Conservation (phyloP, 2,113 vertebrate species). For the zebrafish (Danio rerio) region DNA sequence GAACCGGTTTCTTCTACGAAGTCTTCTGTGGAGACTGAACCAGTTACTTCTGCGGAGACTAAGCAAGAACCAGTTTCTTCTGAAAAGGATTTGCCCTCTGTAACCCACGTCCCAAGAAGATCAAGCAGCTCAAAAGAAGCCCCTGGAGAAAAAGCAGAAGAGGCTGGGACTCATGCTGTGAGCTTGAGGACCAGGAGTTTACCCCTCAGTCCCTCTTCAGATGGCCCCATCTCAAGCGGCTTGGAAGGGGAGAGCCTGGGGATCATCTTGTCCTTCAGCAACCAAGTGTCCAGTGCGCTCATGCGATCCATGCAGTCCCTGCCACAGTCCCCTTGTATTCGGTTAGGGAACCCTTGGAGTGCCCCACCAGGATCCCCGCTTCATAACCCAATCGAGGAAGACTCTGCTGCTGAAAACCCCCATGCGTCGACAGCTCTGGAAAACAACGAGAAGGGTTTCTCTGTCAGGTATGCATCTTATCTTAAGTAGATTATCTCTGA, state of each 20-base stretch:
- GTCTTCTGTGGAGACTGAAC: too few relatives aligned
- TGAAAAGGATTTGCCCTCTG: neutral
- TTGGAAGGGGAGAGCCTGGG: slow-evolving; percentile 71
- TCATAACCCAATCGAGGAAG: slow-evolving; percentile 61
- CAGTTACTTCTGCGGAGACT: neutral
- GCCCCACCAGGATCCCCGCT: slow-evolving; percentile 47
- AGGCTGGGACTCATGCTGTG: slow-evolving; percentile 59
- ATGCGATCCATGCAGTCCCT: slow-evolving; percentile 87
- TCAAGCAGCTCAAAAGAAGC: slow-evolving; percentile 53
- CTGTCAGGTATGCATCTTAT: slow-evolving; percentile 83
- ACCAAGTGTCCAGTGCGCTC: slow-evolving; percentile 87
- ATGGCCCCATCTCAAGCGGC: slow-evolving; percentile 53
- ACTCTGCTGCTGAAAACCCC: slow-evolving; percentile 41
- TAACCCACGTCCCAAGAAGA: slow-evolving; percentile 33
- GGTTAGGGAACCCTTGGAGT: slow-evolving; percentile 58
- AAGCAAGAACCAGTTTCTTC: slow-evolving; percentile 49
- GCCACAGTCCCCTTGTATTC: slow-evolving; percentile 65
- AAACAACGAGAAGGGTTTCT: slow-evolving; percentile 81
- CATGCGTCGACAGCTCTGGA: slow-evolving; percentile 47
- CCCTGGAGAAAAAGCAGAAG: slow-evolving; percentile 24
- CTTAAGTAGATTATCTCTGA: slow-evolving; percentile 12
- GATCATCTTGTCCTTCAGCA: slow-evolving; percentile 88
- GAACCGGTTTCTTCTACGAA: slow-evolving; percentile 29
- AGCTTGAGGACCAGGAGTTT: slow-evolving; percentile 80
- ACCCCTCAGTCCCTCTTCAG: slow-evolving; percentile 73